A percentile compares a stretch with the other conserved stretches of the same genome.
phyloP scores from a whole-genome alignment of 2,113 vertebrate genomes.

The Corythoichthys intestinalis region DNA sequence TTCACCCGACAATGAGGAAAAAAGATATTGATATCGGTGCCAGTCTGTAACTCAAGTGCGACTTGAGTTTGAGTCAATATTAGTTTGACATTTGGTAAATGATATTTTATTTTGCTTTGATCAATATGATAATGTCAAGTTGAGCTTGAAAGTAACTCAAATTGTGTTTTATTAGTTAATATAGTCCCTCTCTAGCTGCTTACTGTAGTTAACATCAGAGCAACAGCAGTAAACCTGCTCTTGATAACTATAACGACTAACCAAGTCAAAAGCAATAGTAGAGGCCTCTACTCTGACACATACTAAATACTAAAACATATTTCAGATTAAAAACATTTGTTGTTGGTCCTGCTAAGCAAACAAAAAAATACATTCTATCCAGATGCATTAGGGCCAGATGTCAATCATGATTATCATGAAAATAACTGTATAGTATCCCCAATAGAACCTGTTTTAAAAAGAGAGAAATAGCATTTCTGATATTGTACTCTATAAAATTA shows the following conservation, averaged over 20 bases:
- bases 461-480: neutral
- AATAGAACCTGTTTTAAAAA: too few species aligned
- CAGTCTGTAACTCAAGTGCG: neutral
- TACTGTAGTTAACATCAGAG: neutral
- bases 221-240: neutral
- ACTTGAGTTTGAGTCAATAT: neutral
- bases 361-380: neutral
- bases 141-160: neutral
- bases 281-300: neutral
- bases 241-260: neutral
- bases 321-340: neutral
- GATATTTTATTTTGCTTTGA: neutral
- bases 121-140: conserved; percentile 3
- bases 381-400: neutral
- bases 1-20: neutral
- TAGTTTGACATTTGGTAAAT: conserved; percentile 5
- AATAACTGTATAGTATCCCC: too few species aligned
- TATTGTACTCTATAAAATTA: neutral
- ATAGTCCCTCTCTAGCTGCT: too few species aligned
- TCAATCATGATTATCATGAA: too few species aligned
- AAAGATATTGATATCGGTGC: neutral
- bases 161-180: neutral
- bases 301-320: neutral
- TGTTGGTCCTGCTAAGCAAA: neutral
- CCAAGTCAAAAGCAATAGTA: neutral